phyloP scores from a whole-genome alignment of 2,797 vertebrate species.

The Xiphorhynchus erythropygius region DNA sequence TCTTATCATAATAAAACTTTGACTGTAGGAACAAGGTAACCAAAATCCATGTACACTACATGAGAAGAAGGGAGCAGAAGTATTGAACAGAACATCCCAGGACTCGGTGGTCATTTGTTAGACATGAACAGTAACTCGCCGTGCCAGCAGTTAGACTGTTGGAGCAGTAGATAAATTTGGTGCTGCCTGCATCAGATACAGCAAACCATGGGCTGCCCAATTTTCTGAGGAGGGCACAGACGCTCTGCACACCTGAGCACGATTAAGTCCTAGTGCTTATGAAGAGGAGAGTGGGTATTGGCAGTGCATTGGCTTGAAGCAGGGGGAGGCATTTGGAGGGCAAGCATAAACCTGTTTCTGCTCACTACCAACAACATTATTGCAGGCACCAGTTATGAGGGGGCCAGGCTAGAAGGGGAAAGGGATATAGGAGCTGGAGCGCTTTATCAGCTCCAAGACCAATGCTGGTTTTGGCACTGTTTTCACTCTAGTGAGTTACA shows the following conservation, averaged over 20 bases:
- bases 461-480: slow-evolving; percentile 76
- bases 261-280: slow-evolving; percentile 65
- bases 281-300: slow-evolving; percentile 36
- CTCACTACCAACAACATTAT: slow-evolving; percentile 58
- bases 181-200: slow-evolving; percentile 27
- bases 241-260: slow-evolving; percentile 73
- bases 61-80: slow-evolving; percentile 13
- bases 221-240: slow-evolving; percentile 68
- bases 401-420: slow-evolving; percentile 56
- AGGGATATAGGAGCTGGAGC: slow-evolving; percentile 58
- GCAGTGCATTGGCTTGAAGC: slow-evolving; percentile 25
- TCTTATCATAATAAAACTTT: not conserved
- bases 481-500: slow-evolving; percentile 72
- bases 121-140: not conserved
- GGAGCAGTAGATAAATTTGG: slow-evolving; percentile 63
- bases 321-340: slow-evolving; percentile 43
- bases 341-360: slow-evolving; percentile 52
- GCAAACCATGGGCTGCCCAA: slow-evolving; percentile 51
- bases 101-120: slow-evolving; percentile 40
- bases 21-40: not conserved
- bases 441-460: slow-evolving; percentile 77
- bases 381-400: slow-evolving; percentile 62
- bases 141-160: slow-evolving; percentile 50
- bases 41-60: not conserved
- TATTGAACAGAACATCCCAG: not conserved